Base-by-base conservation (phyloP, 35 echinoderm and acorn worm species). In the Lytechinus pictus region DNA sequence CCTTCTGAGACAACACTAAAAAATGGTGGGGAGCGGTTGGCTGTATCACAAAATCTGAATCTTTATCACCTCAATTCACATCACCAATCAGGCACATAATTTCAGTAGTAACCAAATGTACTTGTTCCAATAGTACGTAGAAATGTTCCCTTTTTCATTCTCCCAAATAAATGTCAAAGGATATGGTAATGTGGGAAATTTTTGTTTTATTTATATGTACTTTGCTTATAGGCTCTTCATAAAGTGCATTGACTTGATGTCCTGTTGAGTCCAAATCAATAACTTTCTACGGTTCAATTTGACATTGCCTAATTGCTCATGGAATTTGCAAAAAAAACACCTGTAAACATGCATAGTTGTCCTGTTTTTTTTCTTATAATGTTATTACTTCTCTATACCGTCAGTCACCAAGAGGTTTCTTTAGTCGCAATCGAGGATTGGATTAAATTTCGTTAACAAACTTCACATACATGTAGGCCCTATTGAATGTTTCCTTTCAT, bases 181-280 rank as follows among this genome's bases (percentile, higher is more conserved):
- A 8, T 1, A 58, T 58, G 9, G 9, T 58, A 58, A 58, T 9
- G 12, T 8, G 55, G 9, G 56, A 58, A 10, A 58, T 58, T 7
- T 9, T 10, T 58, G 5, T 58, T 58, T 10, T 58, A n/a, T n/a
- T n/a, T 57, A 57, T 6, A 9, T 57, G 55, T n/a, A n/a, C 56
- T 58, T 58, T 58, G 56, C 56, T 58, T 58, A 13, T 13, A 44
- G 33, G 33, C 33, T 2, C 33, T 44, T 1, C 5, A 60, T 12
- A 79, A 79, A 79, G 66, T 79, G 66, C 66, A 79, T 24, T 79
- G 66, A 79, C 66, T 79, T 79, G n/a, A 79, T 79, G 66, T 79
- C 66, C 19, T 24, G 24, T 79, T 79, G 66, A 79, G 19, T 24
- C n/a, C n/a, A 0, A 6, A 19, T 1, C 66, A 19, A 79, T 79